Evolutionary conservation across 1,140 invertebrate genomes (phyloP).

Genomic region (Conus betulinus): DNA sequence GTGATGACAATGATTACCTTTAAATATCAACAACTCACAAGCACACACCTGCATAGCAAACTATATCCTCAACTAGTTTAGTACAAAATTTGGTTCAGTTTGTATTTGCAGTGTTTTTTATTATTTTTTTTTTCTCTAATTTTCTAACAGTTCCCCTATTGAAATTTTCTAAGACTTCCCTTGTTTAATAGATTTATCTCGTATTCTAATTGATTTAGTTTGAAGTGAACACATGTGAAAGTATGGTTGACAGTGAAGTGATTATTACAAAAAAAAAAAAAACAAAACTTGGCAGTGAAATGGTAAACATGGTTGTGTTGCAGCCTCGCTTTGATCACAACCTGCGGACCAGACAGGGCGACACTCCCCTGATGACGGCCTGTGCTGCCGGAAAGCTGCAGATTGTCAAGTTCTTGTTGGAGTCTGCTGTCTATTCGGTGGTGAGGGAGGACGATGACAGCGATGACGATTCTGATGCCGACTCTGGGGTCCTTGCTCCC

Average conservation of each 20-base stretch:
- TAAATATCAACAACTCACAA: too few relatives aligned
- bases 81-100: too few relatives aligned
- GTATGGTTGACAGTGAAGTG: not conserved
- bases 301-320: constrained; percentile 14
- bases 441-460: constrained; percentile 40
- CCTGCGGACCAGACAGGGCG: constrained; percentile 60
- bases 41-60: too few relatives aligned
- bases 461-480: constrained; percentile 49
- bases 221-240: too few relatives aligned
- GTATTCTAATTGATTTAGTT: too few relatives aligned
- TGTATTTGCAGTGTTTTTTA: too few relatives aligned
- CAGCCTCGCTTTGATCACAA: constrained; percentile 73
- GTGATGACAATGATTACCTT: too few relatives aligned
- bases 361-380: constrained; percentile 71
- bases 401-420: constrained; percentile 60
- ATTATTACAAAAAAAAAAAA: not conserved
- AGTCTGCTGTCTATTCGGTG: constrained; percentile 66
- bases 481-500: constrained; percentile 57
- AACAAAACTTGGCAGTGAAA: not conserved
- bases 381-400: constrained; percentile 52
- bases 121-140: too few relatives aligned
- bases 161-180: too few relatives aligned
- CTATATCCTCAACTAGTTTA: too few relatives aligned
- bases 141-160: too few relatives aligned
- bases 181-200: too few relatives aligned